Percentiles rank a stretch among this genome's conserved stretches.
Evolutionary conservation across 2,113 vertebrate genomes (phyloP).

Genomic region (Apteryx mantelli): DNA sequence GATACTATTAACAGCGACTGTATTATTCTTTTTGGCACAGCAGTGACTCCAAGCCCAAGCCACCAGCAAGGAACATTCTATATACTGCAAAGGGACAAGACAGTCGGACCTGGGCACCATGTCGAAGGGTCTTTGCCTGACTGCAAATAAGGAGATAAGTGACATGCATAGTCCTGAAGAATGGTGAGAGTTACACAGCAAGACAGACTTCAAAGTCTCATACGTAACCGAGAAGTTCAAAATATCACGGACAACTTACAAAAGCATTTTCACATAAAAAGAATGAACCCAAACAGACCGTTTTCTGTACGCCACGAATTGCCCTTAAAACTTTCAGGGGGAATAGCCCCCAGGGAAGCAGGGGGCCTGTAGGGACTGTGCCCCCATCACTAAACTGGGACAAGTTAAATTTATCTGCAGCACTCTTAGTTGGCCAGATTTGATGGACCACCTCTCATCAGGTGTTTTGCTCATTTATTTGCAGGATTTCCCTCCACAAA

Average conservation of each 20-base stretch:
- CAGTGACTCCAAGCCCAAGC: background rate
- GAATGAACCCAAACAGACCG: background rate
- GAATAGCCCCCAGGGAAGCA: no score
- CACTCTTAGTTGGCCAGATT: background rate
- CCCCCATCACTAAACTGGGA: background rate
- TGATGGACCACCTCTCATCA: background rate
- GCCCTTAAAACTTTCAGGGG: background rate
- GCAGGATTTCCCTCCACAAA: background rate
- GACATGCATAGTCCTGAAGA: background rate
- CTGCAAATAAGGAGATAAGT: background rate
- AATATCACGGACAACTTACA: background rate
- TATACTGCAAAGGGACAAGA: no score
- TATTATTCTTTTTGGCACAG: background rate
- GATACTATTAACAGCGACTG: background rate
- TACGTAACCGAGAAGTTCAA: background rate
- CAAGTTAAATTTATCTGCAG: background rate
- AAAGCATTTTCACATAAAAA: background rate
- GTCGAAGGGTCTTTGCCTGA: background rate
- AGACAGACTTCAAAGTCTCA: no score
- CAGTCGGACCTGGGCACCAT: no score
- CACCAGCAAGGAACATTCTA: background rate
- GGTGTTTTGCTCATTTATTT: background rate
- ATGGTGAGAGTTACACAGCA: background rate
- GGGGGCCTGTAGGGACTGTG: no score
- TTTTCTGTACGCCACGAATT: background rate